Base-by-base conservation (phyloP, 2,888 invertebrate genomes). In the Orchestes rusci region DNA sequence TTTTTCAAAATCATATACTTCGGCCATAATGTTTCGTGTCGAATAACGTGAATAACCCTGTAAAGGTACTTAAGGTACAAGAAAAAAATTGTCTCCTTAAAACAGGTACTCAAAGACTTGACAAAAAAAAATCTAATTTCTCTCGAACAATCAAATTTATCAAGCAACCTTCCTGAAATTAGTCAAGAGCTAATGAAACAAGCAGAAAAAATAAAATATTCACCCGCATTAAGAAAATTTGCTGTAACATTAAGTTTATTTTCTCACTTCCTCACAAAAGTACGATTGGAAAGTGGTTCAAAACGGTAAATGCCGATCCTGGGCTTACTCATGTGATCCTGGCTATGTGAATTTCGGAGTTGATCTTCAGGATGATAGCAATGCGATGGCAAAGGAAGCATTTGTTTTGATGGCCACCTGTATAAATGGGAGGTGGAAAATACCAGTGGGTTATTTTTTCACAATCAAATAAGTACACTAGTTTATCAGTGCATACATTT, bases 241-340 rank as follows among this genome's bases (percentile, higher is more conserved):
- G 48, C 48, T 16, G 29, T 43, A 13, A 51, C 45, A 10, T 36
- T 45, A 39, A 44, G 33, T 33, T 45, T 51, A 27, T 41, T 38
- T 37, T 51, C 48, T 3, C 46, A 50, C 43, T 63, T 12, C 64
- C 65, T 15, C 58, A 59, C 48, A 40, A 48, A 4, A 51, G 51
- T 15, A 63, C 60, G 2, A 53, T 65, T 4, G 48, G 55, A 28
- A 60, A 55, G 23, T 67, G 64, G 65, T 63, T 60, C 35, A 34
- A 49, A 20, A 49, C 48, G 5, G 48, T 63, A 18, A 53, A 63
- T 47, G 60, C 55, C 3, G 38, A 56, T 4, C 61, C 64, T 3
- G 63, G 64, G 2, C 61, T 65, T 44, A 56, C 39, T 29, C n/a
- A n/a, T n/a, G n/a, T n/a, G n/a, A n/a, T n/a, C n/a, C n/a, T n/a